Evolutionary conservation across 2,888 invertebrate genomes (phyloP).

Genomic region (Panopea generosa): DNA sequence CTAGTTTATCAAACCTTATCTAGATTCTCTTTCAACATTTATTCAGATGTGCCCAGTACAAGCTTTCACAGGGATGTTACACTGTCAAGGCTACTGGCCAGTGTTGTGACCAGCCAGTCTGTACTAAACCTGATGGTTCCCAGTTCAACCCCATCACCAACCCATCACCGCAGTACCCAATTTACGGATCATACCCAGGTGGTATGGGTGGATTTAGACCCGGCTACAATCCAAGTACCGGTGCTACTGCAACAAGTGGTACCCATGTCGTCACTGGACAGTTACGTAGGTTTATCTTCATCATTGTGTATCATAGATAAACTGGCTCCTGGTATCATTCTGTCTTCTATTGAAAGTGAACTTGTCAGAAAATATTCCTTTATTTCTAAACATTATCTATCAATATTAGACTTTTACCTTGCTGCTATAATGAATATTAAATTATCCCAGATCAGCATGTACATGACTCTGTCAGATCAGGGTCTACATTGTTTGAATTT

Average conservation of each 20-base stretch:
- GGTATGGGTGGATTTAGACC: constrained; percentile 72
- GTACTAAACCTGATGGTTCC: constrained; percentile 65
- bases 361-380: too few species aligned
- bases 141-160: constrained; percentile 65
- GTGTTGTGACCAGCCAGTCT: constrained; percentile 70
- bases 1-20: too few species aligned
- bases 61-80: constrained; percentile 66
- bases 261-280: constrained; percentile 18
- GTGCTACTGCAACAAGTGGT: constrained; percentile 14
- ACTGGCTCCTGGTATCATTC: too few species aligned
- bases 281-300: constrained; percentile 9
- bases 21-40: background rate
- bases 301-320: too few species aligned
- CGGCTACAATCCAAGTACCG: constrained; percentile 61
- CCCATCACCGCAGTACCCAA: constrained; percentile 66
- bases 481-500: too few species aligned
- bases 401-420: too few species aligned
- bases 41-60: constrained; percentile 67
- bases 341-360: too few species aligned
- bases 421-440: too few species aligned
- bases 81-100: constrained; percentile 61
- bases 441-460: too few species aligned
- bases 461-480: too few species aligned
- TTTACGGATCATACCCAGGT: constrained; percentile 67
- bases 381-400: too few species aligned